Evolutionary conservation across 2,888 invertebrate genomes (phyloP), one percentile per base, ranked within the genome.

Genomic region (Teleiodes luculella): DNA sequence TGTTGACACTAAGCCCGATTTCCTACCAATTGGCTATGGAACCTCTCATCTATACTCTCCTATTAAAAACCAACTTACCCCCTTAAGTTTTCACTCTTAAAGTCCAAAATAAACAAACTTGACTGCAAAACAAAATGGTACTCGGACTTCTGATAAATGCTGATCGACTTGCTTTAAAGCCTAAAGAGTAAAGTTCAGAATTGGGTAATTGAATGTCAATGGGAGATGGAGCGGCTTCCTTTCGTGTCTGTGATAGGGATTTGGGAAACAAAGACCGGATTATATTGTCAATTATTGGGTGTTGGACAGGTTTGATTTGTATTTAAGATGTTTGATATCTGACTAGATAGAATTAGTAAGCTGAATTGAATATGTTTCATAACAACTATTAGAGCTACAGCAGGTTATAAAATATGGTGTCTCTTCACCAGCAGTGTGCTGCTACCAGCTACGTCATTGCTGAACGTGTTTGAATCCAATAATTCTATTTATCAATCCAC

Each of bases 1-100:
- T 83, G 87, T 83, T 86, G 88, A 88, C 87, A 85, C 83, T 88
- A 83, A 88, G 85, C 63, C 80, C 83, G 78, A 84, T 85, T 85
- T 83, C 79, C 74, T 85, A 78, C 80, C 71, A 64, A 80, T 86
- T 83, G 74, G 83, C 72, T 66, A 67, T 76, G 79, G 74, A 74
- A 74, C 76, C 80, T 83, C 80, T 76, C 78, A 79, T 76, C 77
- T 77, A 63, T 43, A 20, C 43, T 6, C 7, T 13, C 28, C n/a
- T 43, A 5, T n/a, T 43, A 43, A 7, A 20, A 11, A 7, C 28
- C 5, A 1, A 43, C n/a, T 1, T 4, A 28, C 5, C 20, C 13
- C 28, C 28, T 43, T 43, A 43, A 13, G 28, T 13, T 43, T 4
- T 28, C 13, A 1, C n/a, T 2, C 43, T 20, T 43, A 43, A 43